These are phyloP conservation scores for Ctenopoma kingsleyae DNA, from an alignment of 2,797 vertebrate genomes.

Conservation along the genomic window DNA sequence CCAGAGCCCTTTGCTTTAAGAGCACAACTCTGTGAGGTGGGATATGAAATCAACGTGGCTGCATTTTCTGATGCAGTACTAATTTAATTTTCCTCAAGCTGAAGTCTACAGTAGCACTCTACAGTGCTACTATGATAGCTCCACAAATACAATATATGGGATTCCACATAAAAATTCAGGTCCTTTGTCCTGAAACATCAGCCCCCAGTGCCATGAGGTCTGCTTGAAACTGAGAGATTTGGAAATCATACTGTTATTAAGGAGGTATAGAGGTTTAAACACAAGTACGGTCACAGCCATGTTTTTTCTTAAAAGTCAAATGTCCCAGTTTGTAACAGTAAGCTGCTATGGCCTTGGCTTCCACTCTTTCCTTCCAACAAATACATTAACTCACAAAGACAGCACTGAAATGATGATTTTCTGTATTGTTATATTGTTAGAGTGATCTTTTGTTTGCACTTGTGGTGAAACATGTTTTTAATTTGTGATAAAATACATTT, in stretches of 20 bases:
- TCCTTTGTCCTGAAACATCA: no score
- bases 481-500: background rate
- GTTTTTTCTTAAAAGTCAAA: background rate
- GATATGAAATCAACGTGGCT: background rate
- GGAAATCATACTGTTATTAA: background rate
- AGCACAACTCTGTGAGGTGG: background rate
- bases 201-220: no score
- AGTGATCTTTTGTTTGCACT: conserved; percentile 1
- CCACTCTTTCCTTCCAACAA: background rate
- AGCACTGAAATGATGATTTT: background rate
- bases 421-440: background rate
- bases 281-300: background rate
- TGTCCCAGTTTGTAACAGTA: background rate
- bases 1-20: background rate
- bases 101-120: background rate
- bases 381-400: background rate
- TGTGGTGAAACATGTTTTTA: background rate
- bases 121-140: background rate
- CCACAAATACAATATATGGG: background rate
- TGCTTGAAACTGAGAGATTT: no score
- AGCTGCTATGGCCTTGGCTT: background rate
- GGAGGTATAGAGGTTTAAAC: background rate
- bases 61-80: conserved; percentile 4
- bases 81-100: background rate
- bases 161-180: background rate